These are phyloP conservation scores for Temnopleurus reevesii DNA, from an alignment of 53 echinoderm and acorn worm species.

Conservation along the genomic window DNA sequence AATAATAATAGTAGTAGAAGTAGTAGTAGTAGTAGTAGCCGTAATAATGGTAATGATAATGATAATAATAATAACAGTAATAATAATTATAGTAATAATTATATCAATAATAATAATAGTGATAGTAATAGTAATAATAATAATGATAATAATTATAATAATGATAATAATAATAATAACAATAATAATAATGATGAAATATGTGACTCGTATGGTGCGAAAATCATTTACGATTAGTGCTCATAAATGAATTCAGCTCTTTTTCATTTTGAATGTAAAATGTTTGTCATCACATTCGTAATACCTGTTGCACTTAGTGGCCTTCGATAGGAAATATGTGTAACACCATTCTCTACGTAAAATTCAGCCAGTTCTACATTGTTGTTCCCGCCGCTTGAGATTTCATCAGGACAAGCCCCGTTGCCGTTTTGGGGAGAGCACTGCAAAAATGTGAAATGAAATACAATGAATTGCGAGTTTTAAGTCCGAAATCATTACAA, in stretches of 20 bases:
- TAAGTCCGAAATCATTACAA: too few species aligned
- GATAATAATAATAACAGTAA: background rate
- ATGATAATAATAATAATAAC: background rate
- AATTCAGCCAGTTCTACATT: conserved; percentile 42
- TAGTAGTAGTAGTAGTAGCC: too few species aligned
- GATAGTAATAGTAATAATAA: background rate
- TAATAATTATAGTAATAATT: too few species aligned
- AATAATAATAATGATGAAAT: background rate
- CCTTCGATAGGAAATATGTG: conserved; percentile 65
- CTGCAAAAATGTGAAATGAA: conserved; percentile 29
- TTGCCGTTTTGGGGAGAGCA: conserved; percentile 68
- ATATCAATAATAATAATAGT: too few species aligned
- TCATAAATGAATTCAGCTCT: background rate
- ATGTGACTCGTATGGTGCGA: background rate
- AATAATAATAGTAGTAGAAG: too few species aligned
- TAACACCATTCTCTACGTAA: conserved; percentile 65
- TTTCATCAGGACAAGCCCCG: conserved; percentile 82
- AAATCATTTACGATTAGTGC: background rate
- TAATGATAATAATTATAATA: background rate
- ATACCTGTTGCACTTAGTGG: conserved; percentile 70
- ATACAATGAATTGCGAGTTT: too few species aligned
- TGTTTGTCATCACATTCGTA: background rate
- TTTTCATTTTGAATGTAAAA: background rate
- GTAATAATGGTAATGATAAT: too few species aligned
- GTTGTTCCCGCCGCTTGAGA: conserved; percentile 19